Base-by-base conservation (phyloP, 2,797 vertebrate genomes). In the Myiotriccus ornatus region DNA sequence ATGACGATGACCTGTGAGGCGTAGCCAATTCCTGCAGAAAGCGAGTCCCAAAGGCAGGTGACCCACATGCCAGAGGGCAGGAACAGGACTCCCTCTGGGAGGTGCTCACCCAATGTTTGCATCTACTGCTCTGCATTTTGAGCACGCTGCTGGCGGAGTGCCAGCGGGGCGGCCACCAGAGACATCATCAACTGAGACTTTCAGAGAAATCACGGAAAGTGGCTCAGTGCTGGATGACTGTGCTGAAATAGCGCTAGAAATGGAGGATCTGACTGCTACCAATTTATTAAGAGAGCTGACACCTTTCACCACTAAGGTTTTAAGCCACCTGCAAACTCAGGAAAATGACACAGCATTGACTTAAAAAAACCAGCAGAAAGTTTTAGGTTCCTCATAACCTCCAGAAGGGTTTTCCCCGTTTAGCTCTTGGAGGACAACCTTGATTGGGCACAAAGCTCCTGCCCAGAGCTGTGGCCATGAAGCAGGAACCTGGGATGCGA, bases 1-100 rank as follows among this genome's bases (percentile, higher is more conserved):
- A 97, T 32, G 24, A 98, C 98, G 8, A 99, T 99, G 93, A 99
- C 98, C 97, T 99, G 99, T 8, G 99, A 99, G 87, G 99, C 99
- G 11, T 99, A 99, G 86, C 99, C 99, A 32, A 99, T 98, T 80
- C 99, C 99, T 99, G 97, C 53, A 84, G 94, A 94, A 34, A 96
- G 84, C 0, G 3, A 91, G 70, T 32, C 84, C 80, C 85, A 0
- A 49, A 22, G 46, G 50, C 35, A 20, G 53, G 43, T 96, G 88
- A 96, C 71, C 35, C 84, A 30, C 2, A 0, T 0, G 24, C 30
- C 21, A 2, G 37, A 7, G 39, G 20, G 25, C 1, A 1, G 41
- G 20, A 57, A 32, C 8, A 63, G 73, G 28, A 24, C 9, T 78
- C 69, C 84, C 46, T 44, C 1, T 14, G 43, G 35, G 35, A 87